These are phyloP conservation scores for Rhinella marina DNA, from an alignment of 2,797 vertebrate species.

Conservation along the genomic window DNA sequence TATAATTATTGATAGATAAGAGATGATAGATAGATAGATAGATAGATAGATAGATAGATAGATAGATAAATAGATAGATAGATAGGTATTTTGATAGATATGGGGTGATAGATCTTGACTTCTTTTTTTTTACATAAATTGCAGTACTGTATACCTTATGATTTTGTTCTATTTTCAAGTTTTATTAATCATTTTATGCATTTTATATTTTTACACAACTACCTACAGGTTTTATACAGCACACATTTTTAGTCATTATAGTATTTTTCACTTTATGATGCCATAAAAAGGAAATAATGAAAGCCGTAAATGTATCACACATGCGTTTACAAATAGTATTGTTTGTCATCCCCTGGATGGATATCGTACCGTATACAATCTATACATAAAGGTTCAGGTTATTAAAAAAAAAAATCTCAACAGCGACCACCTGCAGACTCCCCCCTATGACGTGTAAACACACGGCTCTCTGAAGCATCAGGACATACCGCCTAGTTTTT, in stretches of 20 bases:
- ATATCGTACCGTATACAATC: background rate
- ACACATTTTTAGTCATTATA: background rate
- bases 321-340: background rate
- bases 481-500: slow-evolving; percentile 69
- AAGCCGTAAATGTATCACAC: background rate
- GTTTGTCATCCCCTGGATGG: too few relatives aligned
- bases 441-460: slow-evolving; percentile 70
- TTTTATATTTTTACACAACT: background rate
- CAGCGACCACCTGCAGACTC: slow-evolving; percentile 72
- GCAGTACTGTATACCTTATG: background rate
- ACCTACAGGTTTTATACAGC: background rate
- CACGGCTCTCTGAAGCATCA: slow-evolving; percentile 69
- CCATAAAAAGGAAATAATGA: background rate
- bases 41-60: too few relatives aligned
- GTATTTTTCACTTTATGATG: background rate
- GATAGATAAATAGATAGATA: too few relatives aligned
- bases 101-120: too few relatives aligned
- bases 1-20: too few relatives aligned
- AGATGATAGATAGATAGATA: too few relatives aligned
- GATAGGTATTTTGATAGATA: too few relatives aligned
- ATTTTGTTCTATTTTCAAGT: background rate
- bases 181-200: background rate
- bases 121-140: background rate
- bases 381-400: slow-evolving; percentile 54
- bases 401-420: slow-evolving; percentile 66